Conservation (phyloP, 1,140 invertebrate species). For the Aphaenogaster rudis region DNA sequence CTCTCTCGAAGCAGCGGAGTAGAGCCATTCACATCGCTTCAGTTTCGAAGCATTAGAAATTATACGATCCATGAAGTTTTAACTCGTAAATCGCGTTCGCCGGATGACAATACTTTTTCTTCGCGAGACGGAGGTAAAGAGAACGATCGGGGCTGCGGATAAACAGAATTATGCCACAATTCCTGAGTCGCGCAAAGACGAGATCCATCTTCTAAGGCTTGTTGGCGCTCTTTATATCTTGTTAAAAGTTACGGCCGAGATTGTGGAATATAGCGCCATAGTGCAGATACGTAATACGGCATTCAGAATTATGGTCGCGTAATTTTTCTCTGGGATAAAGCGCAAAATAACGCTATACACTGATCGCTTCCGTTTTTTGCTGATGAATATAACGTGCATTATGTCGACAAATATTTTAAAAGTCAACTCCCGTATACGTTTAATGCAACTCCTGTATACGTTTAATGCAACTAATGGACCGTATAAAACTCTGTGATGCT, state of each 20-base stretch:
- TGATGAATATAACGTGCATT: background rate
- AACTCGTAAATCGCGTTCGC: conserved; percentile 21
- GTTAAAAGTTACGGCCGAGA: conserved; percentile 43
- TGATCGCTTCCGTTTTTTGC: conserved; percentile 28
- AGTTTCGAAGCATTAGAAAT: conserved; percentile 21
- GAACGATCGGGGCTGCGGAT: background rate
- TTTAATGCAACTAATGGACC: background rate
- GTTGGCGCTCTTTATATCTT: conserved; percentile 32
- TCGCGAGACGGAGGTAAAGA: background rate
- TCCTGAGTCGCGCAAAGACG: background rate
- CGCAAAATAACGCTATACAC: no score
- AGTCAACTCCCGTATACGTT: background rate
- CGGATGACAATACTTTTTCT: conserved; percentile 12
- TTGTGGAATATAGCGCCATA: conserved; percentile 11
- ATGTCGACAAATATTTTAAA: background rate
- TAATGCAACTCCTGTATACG: background rate
- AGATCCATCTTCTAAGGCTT: conserved; percentile 15
- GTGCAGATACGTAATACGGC: background rate
- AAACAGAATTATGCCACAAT: conserved; percentile 26
- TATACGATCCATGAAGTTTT: conserved; percentile 34
- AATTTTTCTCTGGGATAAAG: background rate
- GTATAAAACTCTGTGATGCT: background rate
- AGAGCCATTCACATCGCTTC: background rate
- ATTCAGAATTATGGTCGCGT: background rate
- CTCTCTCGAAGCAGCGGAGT: background rate